phyloP scores from a whole-genome alignment of 1,140 invertebrate genomes.

The Ceratosolen solmsi region DNA sequence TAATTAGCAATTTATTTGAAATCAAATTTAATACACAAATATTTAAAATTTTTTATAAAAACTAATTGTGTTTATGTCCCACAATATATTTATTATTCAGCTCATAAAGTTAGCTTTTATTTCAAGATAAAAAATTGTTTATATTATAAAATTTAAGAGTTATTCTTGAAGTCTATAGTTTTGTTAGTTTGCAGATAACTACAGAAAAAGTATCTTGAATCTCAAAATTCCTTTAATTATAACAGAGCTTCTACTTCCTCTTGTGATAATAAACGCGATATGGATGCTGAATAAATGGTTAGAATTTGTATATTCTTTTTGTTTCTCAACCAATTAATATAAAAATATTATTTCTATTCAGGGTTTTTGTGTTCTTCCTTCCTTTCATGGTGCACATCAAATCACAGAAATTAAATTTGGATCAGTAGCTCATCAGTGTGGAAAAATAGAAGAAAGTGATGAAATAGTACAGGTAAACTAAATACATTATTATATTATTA shows the following conservation, averaged over 20 bases:
- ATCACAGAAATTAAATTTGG: slow-evolving; percentile 90
- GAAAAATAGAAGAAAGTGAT: slow-evolving; percentile 93
- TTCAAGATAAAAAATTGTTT: no score
- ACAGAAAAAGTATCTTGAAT: slow-evolving; percentile 29
- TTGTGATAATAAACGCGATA: slow-evolving; percentile 43
- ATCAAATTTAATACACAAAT: no score
- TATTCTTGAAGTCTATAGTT: neutral
- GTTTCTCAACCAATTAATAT: slow-evolving; percentile 1
- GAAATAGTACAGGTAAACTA: slow-evolving; percentile 88
- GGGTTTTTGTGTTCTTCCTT: slow-evolving; percentile 89
- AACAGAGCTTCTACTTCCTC: slow-evolving; percentile 39
- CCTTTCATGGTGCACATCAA: slow-evolving; percentile 88
- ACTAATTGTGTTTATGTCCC: no score
- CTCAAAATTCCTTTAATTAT: slow-evolving; percentile 16
- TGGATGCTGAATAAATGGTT: neutral
- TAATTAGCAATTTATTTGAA: no score
- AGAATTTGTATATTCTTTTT: slow-evolving; percentile 23
- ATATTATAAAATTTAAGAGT: no score
- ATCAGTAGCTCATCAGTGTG: slow-evolving; percentile 87
- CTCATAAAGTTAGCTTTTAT: no score
- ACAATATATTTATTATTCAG: no score
- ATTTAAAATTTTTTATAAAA: no score
- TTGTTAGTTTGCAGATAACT: neutral
- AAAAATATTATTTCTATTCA: slow-evolving; percentile 59
- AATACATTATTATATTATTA: neutral